Evolutionary conservation across 2,888 invertebrate species (phyloP).

Genomic region (Eupithecia inturbata): DNA sequence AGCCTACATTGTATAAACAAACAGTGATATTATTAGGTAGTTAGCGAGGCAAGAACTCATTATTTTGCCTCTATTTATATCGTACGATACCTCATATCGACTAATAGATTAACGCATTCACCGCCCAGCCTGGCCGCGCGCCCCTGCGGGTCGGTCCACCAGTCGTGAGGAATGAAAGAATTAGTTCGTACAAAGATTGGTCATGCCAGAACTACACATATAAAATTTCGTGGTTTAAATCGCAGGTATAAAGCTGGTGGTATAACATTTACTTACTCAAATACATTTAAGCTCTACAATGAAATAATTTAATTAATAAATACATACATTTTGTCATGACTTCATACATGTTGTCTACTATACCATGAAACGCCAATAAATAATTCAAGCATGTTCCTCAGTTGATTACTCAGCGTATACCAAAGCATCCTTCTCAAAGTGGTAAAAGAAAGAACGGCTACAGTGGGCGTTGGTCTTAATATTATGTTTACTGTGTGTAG

Average conservation of each 20-base stretch:
- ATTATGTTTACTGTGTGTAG: constrained; percentile 89
- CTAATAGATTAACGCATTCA: neutral
- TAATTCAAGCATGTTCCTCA: neutral
- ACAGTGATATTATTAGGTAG: neutral
- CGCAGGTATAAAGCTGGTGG: neutral
- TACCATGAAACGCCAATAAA: constrained; percentile 8
- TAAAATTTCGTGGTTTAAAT: neutral
- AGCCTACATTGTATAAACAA: neutral
- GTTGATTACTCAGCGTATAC: constrained; percentile 5
- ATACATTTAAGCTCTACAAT: constrained; percentile 11
- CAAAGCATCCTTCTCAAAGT: neutral
- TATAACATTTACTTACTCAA: neutral
- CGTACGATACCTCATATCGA: neutral
- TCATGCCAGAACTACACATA: neutral
- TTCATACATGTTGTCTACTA: constrained; percentile 10
- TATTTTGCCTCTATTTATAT: neutral
- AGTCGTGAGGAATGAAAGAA: no score
- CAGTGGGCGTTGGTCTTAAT: constrained; percentile 19
- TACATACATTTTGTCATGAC: constrained; percentile 27
- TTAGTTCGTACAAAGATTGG: neutral
- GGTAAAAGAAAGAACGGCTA: constrained; percentile 6
- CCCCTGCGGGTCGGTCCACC: no score
- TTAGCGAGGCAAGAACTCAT: neutral
- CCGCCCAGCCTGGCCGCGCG: no score
- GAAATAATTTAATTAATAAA: constrained; percentile 14